Percentiles rank a stretch among this genome's conserved stretches.
Conservation (phyloP, 2,113 vertebrate genomes). For the Eurypyga helias region DNA sequence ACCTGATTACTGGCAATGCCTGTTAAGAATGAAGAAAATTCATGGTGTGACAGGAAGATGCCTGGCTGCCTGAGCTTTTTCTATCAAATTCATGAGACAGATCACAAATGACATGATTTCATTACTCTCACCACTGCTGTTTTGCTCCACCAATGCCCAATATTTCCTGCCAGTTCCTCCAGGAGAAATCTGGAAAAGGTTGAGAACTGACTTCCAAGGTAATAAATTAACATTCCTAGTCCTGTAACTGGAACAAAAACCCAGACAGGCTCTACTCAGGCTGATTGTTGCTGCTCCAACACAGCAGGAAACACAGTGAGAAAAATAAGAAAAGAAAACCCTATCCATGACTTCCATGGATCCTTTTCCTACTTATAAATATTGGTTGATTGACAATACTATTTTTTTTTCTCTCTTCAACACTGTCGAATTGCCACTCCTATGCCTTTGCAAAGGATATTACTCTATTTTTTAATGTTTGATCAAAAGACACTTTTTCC, state of each 20-base stretch:
- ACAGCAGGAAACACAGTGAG: not conserved
- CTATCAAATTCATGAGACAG: not conserved
- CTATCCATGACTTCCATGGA: not conserved
- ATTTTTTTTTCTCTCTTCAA: not conserved
- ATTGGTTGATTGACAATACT: not conserved
- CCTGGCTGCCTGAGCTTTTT: not conserved
- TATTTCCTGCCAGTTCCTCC: not conserved
- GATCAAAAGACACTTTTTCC: not conserved
- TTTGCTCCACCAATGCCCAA: not conserved
- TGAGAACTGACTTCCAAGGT: not conserved
- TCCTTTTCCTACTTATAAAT: not conserved
- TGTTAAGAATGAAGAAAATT: not conserved
- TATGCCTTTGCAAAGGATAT: not conserved
- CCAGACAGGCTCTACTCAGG: not conserved
- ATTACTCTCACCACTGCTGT: not conserved
- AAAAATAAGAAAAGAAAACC: not conserved
- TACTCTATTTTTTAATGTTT: not conserved
- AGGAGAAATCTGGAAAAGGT: not conserved
- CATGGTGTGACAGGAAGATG: not conserved
- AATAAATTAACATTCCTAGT: not conserved
- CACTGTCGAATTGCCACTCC: not conserved
- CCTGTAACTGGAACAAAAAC: not conserved
- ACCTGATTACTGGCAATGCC: not conserved
- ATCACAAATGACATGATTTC: not conserved
- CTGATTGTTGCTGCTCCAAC: not conserved